A percentile compares a stretch with the other conserved stretches of the same genome.
Conservation (phyloP, 2,113 vertebrate species). For the Suncus etruscus region DNA sequence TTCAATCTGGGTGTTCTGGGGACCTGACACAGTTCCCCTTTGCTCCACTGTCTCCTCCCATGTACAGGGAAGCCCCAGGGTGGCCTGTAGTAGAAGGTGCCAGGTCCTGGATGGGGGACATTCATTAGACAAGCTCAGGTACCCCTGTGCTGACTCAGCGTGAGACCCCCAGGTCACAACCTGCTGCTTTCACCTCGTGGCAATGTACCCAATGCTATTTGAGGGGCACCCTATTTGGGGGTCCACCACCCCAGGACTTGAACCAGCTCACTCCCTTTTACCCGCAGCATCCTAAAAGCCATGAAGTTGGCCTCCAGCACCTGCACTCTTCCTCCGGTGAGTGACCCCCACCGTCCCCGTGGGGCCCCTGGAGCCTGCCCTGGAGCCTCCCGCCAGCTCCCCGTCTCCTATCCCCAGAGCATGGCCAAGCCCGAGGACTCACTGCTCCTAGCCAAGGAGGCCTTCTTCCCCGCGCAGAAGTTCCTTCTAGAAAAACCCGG, state of each 20-base stretch:
- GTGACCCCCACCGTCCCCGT: neutral
- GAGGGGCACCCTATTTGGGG: neutral
- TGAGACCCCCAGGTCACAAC: neutral
- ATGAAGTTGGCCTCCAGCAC: constrained; percentile 95
- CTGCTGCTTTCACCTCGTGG: neutral
- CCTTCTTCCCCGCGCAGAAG: constrained; percentile 93
- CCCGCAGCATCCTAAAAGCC: constrained; percentile 94
- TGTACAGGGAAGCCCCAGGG: too few species aligned
- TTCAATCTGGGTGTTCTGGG: too few species aligned
- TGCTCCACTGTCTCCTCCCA: neutral
- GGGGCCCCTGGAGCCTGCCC: neutral
- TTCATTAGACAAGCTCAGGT: too few species aligned
- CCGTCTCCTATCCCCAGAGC: constrained; percentile 85
- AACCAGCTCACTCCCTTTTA: constrained; percentile 42
- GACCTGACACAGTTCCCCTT: neutral
- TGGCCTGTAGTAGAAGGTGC: too few species aligned
- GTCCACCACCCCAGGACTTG: neutral
- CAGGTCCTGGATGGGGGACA: too few species aligned
- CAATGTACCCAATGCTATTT: neutral
- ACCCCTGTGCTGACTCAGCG: too few species aligned
- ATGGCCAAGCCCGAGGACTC: constrained; percentile 91
- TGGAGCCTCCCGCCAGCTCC: neutral
- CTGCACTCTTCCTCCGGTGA: constrained; percentile 94
- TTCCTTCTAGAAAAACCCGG: constrained; percentile 92
- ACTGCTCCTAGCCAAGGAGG: constrained; percentile 93